Base-by-base conservation (phyloP, 1,140 invertebrate species). In the Aporrectodea caliginosa region DNA sequence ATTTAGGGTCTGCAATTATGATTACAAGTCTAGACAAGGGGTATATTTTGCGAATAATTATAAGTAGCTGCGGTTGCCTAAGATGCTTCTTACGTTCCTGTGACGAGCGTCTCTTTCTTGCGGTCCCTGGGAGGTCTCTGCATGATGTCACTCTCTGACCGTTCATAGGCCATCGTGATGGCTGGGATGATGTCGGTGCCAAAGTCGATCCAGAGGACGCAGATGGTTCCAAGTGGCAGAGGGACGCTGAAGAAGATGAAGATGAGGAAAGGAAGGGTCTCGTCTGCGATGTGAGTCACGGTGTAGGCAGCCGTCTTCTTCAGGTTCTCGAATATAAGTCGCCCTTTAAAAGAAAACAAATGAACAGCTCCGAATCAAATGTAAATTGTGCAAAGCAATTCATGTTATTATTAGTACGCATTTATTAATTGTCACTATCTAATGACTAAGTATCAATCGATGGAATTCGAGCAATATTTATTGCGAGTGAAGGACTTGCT, bases 281-380 rank as follows among this genome's bases (percentile, higher is more conserved):
- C 98, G 83, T 98, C 97, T 90, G 99, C 98, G 90, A 99, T 99
- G 80, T 95, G 98, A 81, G 98, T 99, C 79, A 99, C 90, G 35
- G 98, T 99, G 91, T 99, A 99, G 30, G 97, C 97, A 90, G 99
- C 99, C 82, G 97, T 99, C 90, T 99, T 99, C 90, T 99, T 99
- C 88, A 99, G 85, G 84, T 92, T 92, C 83, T 92, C 91, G 84
- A 91, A 92, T 84, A 92, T 92, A 79, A 98, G 88, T 76, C 96
- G 93, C 82, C 95, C 83, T 83, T 16, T 22, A 32, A 33, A 33
- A 16, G 2, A 74, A 30, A 74, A 1, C 16, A 33, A 33, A 16
- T 22, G 81, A 35, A n/a, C n/a, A n/a, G n/a, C n/a, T n/a, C n/a
- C n/a, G n/a, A n/a, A n/a, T n/a, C n/a, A n/a, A n/a, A n/a, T n/a